Percentiles rank a stretch among this genome's conserved stretches.
These are phyloP conservation scores for Pangasius krempfi DNA, from an alignment of 2,797 vertebrate species.

Conservation along the genomic window DNA sequence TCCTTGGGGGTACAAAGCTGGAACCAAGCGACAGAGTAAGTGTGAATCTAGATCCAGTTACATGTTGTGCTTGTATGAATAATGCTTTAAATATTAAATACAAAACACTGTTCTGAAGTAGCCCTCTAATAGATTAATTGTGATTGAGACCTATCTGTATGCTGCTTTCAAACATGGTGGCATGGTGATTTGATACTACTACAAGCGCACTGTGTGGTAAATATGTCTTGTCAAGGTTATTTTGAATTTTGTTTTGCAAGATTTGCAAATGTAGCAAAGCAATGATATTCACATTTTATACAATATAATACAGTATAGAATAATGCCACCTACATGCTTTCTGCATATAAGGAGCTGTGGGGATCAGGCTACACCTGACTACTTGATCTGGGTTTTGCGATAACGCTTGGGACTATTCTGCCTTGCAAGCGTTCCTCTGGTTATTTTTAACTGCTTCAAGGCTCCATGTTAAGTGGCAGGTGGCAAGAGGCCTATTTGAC, in stretches of 20 bases:
- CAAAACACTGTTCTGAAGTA: not conserved
- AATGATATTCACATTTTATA: constrained; percentile 13
- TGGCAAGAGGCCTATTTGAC: constrained; percentile 64
- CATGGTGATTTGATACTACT: not conserved
- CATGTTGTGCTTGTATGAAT: constrained; percentile 8
- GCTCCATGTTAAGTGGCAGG: constrained; percentile 69
- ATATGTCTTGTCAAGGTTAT: not conserved
- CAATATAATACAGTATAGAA: constrained; percentile 36
- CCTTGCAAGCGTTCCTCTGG: constrained; percentile 80
- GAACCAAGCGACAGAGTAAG: constrained; percentile 92
- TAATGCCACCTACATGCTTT: constrained; percentile 57
- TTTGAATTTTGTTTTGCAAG: not conserved
- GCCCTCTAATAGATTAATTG: not conserved
- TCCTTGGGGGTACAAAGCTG: constrained; percentile 88
- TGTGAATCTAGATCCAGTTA: constrained; percentile 36
- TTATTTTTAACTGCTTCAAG: constrained; percentile 92
- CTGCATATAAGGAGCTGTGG: constrained; percentile 84
- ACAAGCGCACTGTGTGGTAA: not conserved
- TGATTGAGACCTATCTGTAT: not conserved
- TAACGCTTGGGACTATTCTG: constrained; percentile 80
- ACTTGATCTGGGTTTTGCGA: constrained; percentile 81
- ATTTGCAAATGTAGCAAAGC: constrained; percentile 19
- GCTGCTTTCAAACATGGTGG: constrained; percentile 1
- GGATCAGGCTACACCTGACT: constrained; percentile 82
- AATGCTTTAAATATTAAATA: not conserved